Percentiles rank a stretch among this genome's conserved stretches.
phyloP scores from a whole-genome alignment of 2,888 invertebrate species.

The Tenthredo distinguenda region DNA sequence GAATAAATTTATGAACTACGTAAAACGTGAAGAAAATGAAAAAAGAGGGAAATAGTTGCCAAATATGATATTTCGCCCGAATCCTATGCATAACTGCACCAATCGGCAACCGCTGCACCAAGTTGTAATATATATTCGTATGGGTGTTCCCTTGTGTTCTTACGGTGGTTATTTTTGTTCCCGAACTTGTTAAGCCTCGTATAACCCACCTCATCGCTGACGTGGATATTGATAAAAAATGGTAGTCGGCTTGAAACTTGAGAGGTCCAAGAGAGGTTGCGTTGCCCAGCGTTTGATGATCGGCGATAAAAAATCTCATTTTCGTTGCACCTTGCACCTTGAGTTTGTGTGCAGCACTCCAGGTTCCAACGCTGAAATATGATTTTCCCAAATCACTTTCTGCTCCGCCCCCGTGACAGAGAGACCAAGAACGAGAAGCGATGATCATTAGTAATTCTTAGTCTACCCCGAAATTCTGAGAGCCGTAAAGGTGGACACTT shows the following conservation, averaged over 20 bases:
- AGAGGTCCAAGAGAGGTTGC: neutral
- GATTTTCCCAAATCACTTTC: conserved; percentile 70
- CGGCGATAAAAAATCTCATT: conserved; percentile 75
- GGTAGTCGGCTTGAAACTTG: neutral
- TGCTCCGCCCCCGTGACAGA: conserved; percentile 66
- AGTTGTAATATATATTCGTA: conserved; percentile 20
- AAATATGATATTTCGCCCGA: neutral
- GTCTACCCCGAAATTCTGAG: neutral
- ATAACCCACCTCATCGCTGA: conserved; percentile 40
- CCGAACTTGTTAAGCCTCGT: conserved; percentile 26
- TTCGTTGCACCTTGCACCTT: conserved; percentile 74
- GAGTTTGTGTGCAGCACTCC: neutral
- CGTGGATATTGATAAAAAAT: conserved; percentile 47
- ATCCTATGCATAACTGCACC: neutral
- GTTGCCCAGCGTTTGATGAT: conserved; percentile 63
- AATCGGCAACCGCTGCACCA: neutral
- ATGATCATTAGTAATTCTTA: conserved; percentile 55
- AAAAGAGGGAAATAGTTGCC: neutral
- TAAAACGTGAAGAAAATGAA: no score
- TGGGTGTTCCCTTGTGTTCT: neutral
- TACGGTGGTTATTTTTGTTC: conserved; percentile 11
- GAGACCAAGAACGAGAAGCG: neutral
- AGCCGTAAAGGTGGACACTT: neutral
- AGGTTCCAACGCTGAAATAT: conserved; percentile 71
- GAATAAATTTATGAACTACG: no score